Evolutionary conservation across 1,140 invertebrate species (phyloP), one percentile per base, ranked within the genome.

Genomic region (Ephestia elutella): DNA sequence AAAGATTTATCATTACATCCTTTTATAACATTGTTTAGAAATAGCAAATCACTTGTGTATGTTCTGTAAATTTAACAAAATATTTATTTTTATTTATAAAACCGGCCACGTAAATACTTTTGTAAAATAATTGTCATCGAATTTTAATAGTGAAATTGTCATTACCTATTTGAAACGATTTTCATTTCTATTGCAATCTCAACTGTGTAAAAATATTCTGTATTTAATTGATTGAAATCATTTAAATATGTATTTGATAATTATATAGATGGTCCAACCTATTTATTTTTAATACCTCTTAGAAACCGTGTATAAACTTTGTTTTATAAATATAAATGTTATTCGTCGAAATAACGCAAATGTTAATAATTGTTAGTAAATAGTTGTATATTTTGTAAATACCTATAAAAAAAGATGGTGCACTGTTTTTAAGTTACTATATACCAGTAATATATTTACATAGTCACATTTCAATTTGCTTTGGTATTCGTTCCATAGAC

Each of bases 351-450:
- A 61, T 63, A 62, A 73, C 59, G 64, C 66, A 60, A 76, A 76
- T 87, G 79, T 85, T 86, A 78, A 82, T 82, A 82, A 54, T 82
- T 79, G 74, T 81, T 85, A 80, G 78, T 60, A 59, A 57, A 63
- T 67, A 65, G 57, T 72, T 87, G 84, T 87, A 87, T 64, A 85
- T 84, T 74, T 62, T 87, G 84, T 87, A 87, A 76, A 87, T 85
- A 86, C 57, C 64, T 60, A 57, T 32, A 55, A 74, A 71, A 71
- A 64, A 70, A 57, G 65, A 80, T 75, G 79, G 79, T 81, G 80
- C 82, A 83, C 80, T 71, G 57, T 72, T 73, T 66, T 67, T 65
- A 61, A 58, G 49, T 61, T 68, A 55, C 66, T 66, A 62, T 70
- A 66, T 73, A 66, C 2, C 62, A 73, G 65, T 68, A 48, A 49